A percentile compares a stretch with the other conserved stretches of the same genome.
phyloP scores from a whole-genome alignment of 2,113 vertebrate species.

The Conger conger region DNA sequence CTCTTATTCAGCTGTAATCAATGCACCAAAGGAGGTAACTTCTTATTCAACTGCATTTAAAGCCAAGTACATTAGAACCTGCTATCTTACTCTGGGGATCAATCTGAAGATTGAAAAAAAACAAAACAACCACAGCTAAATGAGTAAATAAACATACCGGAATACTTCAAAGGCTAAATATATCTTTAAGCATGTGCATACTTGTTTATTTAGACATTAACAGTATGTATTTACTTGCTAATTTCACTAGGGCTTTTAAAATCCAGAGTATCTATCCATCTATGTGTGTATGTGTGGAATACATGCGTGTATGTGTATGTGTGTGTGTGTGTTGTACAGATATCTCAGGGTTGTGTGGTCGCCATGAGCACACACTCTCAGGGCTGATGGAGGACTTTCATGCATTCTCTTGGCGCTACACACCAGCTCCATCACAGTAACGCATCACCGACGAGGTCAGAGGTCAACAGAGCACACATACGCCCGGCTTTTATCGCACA shows the following conservation, averaged over 20 bases:
- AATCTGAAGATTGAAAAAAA: too few species aligned
- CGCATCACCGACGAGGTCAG: not conserved
- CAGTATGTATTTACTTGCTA: too few species aligned
- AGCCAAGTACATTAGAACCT: not conserved
- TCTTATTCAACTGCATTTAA: not conserved
- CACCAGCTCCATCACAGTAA: not conserved
- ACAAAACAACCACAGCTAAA: too few species aligned
- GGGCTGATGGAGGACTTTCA: not conserved
- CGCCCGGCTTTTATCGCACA: not conserved
- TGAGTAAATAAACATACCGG: too few species aligned
- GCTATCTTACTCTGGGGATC: not conserved
- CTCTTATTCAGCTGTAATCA: not conserved
- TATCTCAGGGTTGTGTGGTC: not conserved
- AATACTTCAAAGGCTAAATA: too few species aligned
- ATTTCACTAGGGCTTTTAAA: too few species aligned
- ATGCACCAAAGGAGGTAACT: not conserved
- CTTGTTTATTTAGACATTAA: too few species aligned
- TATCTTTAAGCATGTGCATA: too few species aligned
- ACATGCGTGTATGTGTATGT: not conserved
- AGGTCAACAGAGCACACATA: not conserved
- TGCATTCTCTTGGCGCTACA: not conserved
- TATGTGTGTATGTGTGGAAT: not conserved
- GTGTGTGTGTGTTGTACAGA: not conserved
- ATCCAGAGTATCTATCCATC: too few species aligned
- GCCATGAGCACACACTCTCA: not conserved